A percentile compares a stretch with the other conserved stretches of the same genome.
These are phyloP conservation scores for Cynocephalus volans DNA, from an alignment of 2,113 vertebrate genomes.

Conservation along the genomic window DNA sequence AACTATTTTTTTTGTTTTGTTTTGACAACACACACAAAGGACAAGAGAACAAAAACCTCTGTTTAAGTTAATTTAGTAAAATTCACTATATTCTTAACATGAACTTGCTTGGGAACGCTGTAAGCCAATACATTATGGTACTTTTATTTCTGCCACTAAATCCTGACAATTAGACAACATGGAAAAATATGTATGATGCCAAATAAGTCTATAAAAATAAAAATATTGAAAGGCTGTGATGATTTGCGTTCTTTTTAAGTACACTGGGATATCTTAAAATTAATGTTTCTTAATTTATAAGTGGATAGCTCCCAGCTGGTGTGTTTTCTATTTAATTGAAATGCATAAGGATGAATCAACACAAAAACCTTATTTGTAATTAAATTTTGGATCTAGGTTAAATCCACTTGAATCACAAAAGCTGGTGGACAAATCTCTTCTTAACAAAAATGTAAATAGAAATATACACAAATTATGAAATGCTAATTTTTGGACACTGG, in stretches of 20 bases:
- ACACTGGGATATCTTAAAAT: slow-evolving; percentile 63
- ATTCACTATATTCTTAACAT: slow-evolving; percentile 53
- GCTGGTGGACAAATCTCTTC: slow-evolving; percentile 72
- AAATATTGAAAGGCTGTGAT: slow-evolving; percentile 58
- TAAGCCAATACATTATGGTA: not conserved
- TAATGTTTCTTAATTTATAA: slow-evolving; percentile 59
- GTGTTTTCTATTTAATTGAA: slow-evolving; percentile 69
- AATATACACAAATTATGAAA: slow-evolving; percentile 74
- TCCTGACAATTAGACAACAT: slow-evolving; percentile 31
- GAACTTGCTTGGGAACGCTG: not conserved
- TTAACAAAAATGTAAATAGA: slow-evolving; percentile 73
- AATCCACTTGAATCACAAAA: slow-evolving; percentile 76
- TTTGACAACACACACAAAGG: not conserved
- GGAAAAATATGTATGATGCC: not conserved
- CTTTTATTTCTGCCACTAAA: slow-evolving; percentile 51
- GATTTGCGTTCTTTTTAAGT: slow-evolving; percentile 40
- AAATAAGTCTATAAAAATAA: slow-evolving; percentile 53
- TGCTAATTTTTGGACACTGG: slow-evolving; percentile 75
- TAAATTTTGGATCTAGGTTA: slow-evolving; percentile 80
- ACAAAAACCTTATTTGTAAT: slow-evolving; percentile 73
- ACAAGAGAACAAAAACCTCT: not conserved
- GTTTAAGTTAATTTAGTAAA: not conserved
- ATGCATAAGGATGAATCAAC: slow-evolving; percentile 64
- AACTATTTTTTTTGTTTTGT: not conserved
- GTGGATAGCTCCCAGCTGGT: slow-evolving; percentile 12